Conservation (phyloP, 2,888 invertebrate species). For the Automeris io region DNA sequence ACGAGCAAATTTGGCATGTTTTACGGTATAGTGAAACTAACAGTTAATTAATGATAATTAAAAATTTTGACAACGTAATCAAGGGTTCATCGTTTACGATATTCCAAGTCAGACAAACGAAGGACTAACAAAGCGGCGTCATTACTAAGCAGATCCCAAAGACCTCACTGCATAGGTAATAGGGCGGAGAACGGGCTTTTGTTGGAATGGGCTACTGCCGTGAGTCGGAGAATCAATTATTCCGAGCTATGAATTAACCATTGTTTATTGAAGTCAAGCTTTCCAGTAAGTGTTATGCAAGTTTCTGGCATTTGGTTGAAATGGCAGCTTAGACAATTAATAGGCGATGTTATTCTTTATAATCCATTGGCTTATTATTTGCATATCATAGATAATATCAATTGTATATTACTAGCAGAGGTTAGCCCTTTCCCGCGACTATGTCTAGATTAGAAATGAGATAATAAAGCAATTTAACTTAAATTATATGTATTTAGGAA, state of each 20-base stretch:
- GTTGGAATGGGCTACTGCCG: neutral
- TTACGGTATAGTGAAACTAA: no score
- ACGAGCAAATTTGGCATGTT: no score
- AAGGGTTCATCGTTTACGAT: neutral
- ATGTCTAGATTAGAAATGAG: no score
- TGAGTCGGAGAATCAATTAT: constrained; percentile 16
- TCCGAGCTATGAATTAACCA: constrained; percentile 10
- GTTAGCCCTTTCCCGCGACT: no score
- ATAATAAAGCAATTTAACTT: no score
- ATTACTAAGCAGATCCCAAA: neutral
- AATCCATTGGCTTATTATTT: no score
- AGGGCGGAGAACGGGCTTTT: neutral
- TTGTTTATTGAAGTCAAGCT: constrained; percentile 13
- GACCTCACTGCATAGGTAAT: constrained; percentile 1
- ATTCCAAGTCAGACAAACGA: neutral
- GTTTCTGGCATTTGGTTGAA: neutral
- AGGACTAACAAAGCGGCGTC: neutral
- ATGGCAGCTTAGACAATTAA: neutral
- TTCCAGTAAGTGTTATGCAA: neutral
- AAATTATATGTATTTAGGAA: no score
- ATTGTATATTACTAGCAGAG: no score
- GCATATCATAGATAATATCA: no score
- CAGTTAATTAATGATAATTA: neutral
- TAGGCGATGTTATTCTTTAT: no score
- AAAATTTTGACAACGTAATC: neutral